Conservation (phyloP, 1,140 invertebrate species). For the Drosophila bipectinata region DNA sequence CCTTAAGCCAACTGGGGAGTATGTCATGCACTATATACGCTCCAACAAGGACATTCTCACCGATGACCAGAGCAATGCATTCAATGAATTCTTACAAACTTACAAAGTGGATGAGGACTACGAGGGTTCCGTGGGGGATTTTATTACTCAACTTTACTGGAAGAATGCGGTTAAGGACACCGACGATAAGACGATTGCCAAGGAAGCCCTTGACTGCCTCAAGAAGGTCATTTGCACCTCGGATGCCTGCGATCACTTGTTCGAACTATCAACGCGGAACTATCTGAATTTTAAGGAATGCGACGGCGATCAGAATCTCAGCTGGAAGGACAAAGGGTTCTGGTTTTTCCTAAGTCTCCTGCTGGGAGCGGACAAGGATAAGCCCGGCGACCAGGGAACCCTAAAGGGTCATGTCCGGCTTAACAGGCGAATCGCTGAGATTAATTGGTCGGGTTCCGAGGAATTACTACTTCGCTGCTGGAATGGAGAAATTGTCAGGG, state of each 20-base stretch:
- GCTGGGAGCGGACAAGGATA: slow-evolving; percentile 65
- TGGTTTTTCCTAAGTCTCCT: slow-evolving; percentile 86
- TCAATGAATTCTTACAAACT: slow-evolving; percentile 26
- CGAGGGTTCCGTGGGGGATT: slow-evolving; percentile 84
- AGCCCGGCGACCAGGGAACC: slow-evolving; percentile 45
- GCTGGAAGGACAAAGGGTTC: slow-evolving; percentile 87
- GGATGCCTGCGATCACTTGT: slow-evolving; percentile 86
- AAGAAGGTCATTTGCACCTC: slow-evolving; percentile 84
- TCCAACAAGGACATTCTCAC: slow-evolving; percentile 77
- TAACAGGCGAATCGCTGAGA: slow-evolving; percentile 84
- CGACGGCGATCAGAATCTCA: slow-evolving; percentile 85
- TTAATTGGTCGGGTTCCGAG: slow-evolving; percentile 80
- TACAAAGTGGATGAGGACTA: slow-evolving; percentile 40
- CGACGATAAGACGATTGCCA: slow-evolving; percentile 65
- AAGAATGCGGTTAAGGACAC: slow-evolving; percentile 22
- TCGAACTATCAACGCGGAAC: slow-evolving; percentile 86
- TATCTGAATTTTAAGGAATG: slow-evolving; percentile 85
- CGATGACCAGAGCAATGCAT: slow-evolving; percentile 44
- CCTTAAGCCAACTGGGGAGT: slow-evolving; percentile 72
- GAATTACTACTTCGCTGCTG: slow-evolving; percentile 85
- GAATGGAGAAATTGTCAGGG: slow-evolving; percentile 86
- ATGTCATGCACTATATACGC: slow-evolving; percentile 71
- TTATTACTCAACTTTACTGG: slow-evolving; percentile 79
- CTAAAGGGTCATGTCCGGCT: slow-evolving; percentile 82
- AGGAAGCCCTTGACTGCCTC: slow-evolving; percentile 83